Conservation (phyloP, 1,140 invertebrate species). For the Lordiphosa collinella region DNA sequence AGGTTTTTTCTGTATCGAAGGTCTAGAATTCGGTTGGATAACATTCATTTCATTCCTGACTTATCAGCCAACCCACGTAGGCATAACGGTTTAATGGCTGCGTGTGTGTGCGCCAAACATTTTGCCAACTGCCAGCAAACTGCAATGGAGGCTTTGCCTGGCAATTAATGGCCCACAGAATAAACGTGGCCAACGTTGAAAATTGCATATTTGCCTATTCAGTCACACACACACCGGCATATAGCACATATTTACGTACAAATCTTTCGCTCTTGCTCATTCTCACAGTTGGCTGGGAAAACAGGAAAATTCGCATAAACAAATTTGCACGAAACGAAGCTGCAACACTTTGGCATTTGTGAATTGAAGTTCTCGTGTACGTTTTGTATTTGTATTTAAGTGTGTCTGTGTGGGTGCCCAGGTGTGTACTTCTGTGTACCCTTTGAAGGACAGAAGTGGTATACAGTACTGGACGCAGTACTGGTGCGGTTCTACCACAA, state of each 20-base stretch:
- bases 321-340: conserved; percentile 64
- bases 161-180: conserved; percentile 53
- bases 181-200: conserved; percentile 35
- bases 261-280: not conserved
- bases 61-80: not conserved
- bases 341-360: conserved; percentile 60
- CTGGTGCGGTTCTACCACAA: too few species aligned
- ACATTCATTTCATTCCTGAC: too few species aligned
- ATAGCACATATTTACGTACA: not conserved
- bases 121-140: conserved; percentile 44
- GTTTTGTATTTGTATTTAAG: conserved; percentile 14
- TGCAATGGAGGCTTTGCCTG: conserved; percentile 15
- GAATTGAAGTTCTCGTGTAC: conserved; percentile 43
- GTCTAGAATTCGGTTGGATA: too few species aligned
- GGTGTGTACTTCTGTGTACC: conserved; percentile 3
- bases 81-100: not conserved
- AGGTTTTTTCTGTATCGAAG: too few species aligned
- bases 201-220: conserved; percentile 33
- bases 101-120: conserved; percentile 27
- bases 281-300: conserved; percentile 16
- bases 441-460: conserved; percentile 2
- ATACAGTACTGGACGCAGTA: conserved; percentile 2
- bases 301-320: conserved; percentile 61
- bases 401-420: not conserved
- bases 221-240: conserved; percentile 6